Percentiles rank a stretch among this genome's conserved stretches.
These are phyloP conservation scores for Trichomalopsis sarcophagae DNA, from an alignment of 1,140 invertebrate genomes.

Conservation along the genomic window DNA sequence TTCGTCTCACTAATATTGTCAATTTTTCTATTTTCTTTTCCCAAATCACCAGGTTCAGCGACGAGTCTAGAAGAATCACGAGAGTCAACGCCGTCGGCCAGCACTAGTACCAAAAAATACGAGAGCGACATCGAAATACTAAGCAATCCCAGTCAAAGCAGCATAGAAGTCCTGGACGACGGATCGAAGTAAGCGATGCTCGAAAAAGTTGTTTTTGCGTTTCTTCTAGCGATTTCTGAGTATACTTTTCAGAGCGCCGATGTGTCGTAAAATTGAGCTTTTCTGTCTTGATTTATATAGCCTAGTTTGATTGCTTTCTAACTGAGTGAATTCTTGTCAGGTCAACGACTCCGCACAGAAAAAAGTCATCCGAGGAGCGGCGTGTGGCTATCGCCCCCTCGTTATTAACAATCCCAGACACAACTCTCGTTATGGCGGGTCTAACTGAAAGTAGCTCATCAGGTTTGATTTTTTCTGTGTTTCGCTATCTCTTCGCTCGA, in stretches of 20 bases:
- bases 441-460: constrained; percentile 80
- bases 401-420: constrained; percentile 70
- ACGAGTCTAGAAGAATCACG: constrained; percentile 73
- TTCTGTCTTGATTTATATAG: background rate
- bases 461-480: constrained; percentile 64
- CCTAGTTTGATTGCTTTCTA: constrained; percentile 10
- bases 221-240: background rate
- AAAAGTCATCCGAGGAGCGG: constrained; percentile 72
- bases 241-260: background rate
- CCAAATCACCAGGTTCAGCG: constrained; percentile 66
- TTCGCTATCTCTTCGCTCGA: constrained; percentile 5
- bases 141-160: constrained; percentile 81
- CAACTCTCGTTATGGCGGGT: constrained; percentile 66
- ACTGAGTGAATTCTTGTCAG: constrained; percentile 55
- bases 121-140: constrained; percentile 80
- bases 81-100: constrained; percentile 72
- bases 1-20: background rate
- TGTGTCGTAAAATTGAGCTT: background rate
- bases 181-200: constrained; percentile 64
- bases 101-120: constrained; percentile 70
- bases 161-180: constrained; percentile 79
- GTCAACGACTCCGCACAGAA: constrained; percentile 70
- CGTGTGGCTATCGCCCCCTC: constrained; percentile 66
- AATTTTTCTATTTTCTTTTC: background rate
- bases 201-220: background rate